phyloP scores from a whole-genome alignment of 2,797 vertebrate species.

The Pyrocephalus nanus region DNA sequence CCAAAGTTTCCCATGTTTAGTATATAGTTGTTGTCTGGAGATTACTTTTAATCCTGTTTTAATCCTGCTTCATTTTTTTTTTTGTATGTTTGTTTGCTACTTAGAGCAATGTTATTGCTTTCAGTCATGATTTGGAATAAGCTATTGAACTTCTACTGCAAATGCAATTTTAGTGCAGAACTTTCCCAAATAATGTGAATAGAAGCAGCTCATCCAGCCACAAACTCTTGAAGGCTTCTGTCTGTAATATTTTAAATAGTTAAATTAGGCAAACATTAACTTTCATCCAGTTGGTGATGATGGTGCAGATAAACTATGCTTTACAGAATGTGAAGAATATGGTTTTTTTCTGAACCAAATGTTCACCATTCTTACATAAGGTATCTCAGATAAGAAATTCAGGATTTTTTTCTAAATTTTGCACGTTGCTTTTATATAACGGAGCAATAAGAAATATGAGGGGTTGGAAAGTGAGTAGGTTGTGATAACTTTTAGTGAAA shows the following conservation, averaged over 20 bases:
- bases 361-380: background rate
- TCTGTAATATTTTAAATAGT: background rate
- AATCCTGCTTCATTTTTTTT: background rate
- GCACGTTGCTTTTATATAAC: background rate
- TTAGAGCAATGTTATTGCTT: background rate
- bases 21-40: background rate
- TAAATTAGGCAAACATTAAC: background rate
- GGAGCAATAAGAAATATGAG: background rate
- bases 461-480: fast-evolving
- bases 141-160: background rate
- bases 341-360: background rate
- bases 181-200: background rate
- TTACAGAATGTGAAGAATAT: background rate
- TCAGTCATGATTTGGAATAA: background rate
- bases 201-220: background rate
- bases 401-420: background rate
- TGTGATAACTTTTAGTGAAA: background rate
- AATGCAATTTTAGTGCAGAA: background rate
- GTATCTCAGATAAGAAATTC: background rate
- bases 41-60: constrained; percentile 7
- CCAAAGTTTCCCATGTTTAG: constrained; percentile 10
- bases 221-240: background rate
- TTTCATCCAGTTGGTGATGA: background rate
- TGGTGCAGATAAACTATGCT: background rate
- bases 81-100: background rate